Conservation (phyloP, 2,797 vertebrate genomes). For the Tapera naevia region DNA sequence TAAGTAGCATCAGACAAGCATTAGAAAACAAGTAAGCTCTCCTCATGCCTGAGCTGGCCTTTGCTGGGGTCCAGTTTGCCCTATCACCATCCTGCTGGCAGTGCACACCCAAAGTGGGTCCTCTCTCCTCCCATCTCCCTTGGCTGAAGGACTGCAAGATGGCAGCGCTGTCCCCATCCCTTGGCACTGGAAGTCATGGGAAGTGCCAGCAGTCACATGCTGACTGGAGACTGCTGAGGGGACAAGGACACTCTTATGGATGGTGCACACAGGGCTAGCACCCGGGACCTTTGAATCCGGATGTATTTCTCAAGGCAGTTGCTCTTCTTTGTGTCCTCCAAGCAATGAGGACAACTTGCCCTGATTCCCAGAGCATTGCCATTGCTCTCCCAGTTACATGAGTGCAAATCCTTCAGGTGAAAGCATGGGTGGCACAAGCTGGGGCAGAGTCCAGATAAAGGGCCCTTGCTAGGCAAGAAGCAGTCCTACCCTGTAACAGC, state of each 20-base stretch:
- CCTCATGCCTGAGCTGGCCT: background rate
- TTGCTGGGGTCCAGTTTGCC: fast-evolving
- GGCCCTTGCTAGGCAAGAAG: background rate
- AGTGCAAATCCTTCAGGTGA: background rate
- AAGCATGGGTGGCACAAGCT: background rate
- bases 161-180: background rate
- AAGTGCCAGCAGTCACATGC: background rate
- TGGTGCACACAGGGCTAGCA: background rate
- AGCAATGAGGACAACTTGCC: background rate
- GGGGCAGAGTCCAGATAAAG: background rate
- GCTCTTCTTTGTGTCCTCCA: background rate
- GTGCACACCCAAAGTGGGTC: fast-evolving
- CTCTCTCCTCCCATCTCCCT: background rate
- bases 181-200: background rate
- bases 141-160: background rate
- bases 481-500: background rate
- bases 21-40: background rate
- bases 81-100: background rate
- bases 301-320: background rate
- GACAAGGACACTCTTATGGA: background rate
- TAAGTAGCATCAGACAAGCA: background rate
- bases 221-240: background rate
- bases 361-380: background rate
- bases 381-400: background rate
- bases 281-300: background rate